Percentiles rank a stretch among this genome's conserved stretches.
Conservation (phyloP, 2,113 vertebrate species). For the Ivindomyrus marchei region DNA sequence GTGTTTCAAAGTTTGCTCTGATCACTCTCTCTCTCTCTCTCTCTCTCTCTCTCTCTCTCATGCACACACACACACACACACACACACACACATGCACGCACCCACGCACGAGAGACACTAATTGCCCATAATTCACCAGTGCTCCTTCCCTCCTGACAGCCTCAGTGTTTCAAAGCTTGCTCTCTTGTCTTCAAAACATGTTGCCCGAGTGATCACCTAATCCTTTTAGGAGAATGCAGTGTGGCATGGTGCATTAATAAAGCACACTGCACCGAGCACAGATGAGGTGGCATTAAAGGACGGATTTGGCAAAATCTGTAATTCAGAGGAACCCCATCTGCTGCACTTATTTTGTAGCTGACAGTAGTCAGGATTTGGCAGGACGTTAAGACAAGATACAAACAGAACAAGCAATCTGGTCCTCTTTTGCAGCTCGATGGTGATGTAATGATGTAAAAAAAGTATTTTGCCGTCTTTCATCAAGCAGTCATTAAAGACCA, state of each 20-base stretch:
- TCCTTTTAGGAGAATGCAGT: background rate
- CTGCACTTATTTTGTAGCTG: slow-evolving; percentile 11
- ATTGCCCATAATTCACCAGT: background rate
- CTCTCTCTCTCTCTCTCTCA: too few relatives aligned
- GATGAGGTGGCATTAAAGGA: slow-evolving; percentile 16
- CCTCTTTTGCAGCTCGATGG: background rate
- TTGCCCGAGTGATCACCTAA: background rate
- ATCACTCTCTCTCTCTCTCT: background rate
- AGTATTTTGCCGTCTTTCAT: background rate
- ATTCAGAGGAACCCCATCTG: slow-evolving; percentile 21
- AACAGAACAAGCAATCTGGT: background rate
- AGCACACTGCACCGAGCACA: background rate
- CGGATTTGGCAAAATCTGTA: slow-evolving; percentile 20
- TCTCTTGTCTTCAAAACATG: background rate
- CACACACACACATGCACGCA: background rate
- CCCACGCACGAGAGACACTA: background rate
- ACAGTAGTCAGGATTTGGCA: slow-evolving; percentile 23
- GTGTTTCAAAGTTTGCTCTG: background rate
- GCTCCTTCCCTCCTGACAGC: background rate
- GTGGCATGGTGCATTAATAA: background rate
- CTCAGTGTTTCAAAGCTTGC: background rate
- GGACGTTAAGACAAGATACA: background rate
- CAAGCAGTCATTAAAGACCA: background rate
- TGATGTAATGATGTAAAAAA: background rate
- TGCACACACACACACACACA: background rate